phyloP scores from a whole-genome alignment of 2,888 invertebrate genomes.

The Mythimna albipuncta region DNA sequence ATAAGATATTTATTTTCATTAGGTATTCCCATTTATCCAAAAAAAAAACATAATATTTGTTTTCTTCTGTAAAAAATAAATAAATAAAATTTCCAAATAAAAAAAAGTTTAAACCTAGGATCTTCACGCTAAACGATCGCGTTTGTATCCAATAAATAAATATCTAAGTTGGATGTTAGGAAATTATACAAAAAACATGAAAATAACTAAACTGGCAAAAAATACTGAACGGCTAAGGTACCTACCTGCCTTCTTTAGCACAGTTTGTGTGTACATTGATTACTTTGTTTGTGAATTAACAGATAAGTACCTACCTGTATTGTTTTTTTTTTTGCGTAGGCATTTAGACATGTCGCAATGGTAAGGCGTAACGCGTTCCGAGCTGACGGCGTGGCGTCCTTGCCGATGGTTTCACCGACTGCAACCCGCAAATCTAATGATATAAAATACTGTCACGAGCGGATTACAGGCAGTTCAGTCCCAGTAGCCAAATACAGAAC shows the following conservation, averaged over 20 bases:
- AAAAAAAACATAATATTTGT: no score
- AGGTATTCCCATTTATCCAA: no score
- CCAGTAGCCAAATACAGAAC: conserved; percentile 82
- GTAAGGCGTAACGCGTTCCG: conserved; percentile 81
- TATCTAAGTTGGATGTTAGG: neutral
- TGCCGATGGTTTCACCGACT: conserved; percentile 87
- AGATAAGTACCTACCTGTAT: conserved; percentile 4
- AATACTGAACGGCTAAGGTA: conserved; percentile 16
- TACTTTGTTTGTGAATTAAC: conserved; percentile 46
- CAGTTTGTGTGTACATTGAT: conserved; percentile 13
- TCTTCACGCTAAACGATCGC: neutral
- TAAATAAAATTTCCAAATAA: no score
- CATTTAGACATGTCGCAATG: conserved; percentile 77
- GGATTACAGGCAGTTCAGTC: conserved; percentile 81
- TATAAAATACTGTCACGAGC: conserved; percentile 86
- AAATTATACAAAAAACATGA: neutral
- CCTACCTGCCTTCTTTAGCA: neutral
- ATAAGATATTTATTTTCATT: no score
- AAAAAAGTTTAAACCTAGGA: neutral
- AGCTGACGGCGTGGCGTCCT: conserved; percentile 81
- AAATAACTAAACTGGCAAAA: conserved; percentile 18
- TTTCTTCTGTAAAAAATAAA: no score
- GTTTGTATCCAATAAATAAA: neutral
- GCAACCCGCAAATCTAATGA: conserved; percentile 84
- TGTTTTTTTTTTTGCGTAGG: conserved; percentile 64